Base-by-base conservation (phyloP, 2,888 invertebrate genomes). In the Xestia sexstrigata region DNA sequence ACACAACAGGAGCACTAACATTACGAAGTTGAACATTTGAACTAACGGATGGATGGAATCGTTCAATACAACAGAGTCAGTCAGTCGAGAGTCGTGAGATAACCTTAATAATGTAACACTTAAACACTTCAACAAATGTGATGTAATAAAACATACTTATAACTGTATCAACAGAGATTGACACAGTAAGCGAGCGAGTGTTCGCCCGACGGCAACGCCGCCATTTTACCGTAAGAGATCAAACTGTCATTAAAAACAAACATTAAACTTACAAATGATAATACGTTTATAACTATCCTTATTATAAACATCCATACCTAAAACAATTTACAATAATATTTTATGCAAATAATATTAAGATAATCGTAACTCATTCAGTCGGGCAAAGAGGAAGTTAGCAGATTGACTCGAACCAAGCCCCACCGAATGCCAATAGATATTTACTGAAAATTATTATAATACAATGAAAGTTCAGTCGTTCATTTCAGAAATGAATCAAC, bases 181-280 rank as follows among this genome's bases (percentile, higher is more conserved):
- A 69, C 74, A 71, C 80, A 71, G 87, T 73, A 81, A 88, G 88
- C 87, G 86, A 79, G 78, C 77, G 87, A 49, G 77, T 23, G 13
- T 65, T 85, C 84, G 86, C 82, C 88, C 89, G 85, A 78, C 87
- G 77, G 90, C 92, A 91, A 90, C 89, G 85, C 91, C 91, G 89
- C 62, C 93, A 89, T 90, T 92, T 92, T 94, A 96, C 94, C 94
- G 91, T 95, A 96, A 96, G 97, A 97, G 97, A 97, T 97, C 97
- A 96, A 95, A 94, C 95, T 95, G 95, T 95, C 94, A 94, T 94
- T 96, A 95, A 95, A n/a, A 95, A 93, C 94, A 88, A 95, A 95
- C 89, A 89, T 93, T 94, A 94, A 92, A 94, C 94, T 95, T 95
- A 96, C 91, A 94, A 95, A 95, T 94, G 95, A 95, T 94, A 94